Evolutionary conservation across 2,113 vertebrate genomes (phyloP), one percentile per base, ranked within the genome.

Genomic region (Sapajus apella): DNA sequence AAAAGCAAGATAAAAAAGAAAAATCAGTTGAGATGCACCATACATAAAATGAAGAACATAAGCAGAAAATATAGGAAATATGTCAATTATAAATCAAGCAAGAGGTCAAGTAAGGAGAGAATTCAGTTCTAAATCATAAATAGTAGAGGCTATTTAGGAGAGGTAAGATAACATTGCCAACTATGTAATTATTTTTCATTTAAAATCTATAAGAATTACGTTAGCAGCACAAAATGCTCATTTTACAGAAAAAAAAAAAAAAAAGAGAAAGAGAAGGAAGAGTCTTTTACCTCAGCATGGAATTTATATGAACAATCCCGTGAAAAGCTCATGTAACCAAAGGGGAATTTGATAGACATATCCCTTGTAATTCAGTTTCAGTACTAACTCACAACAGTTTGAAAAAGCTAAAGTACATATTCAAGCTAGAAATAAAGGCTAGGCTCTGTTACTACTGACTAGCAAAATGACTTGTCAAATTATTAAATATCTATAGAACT

Each of bases 121-220:
- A 70, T 30, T 87, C 45, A 64, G 30, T 61, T 95, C 90, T 95
- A 95, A 97, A 79, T 45, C 73, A 88, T 85, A 97, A 92, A 90
- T 14, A 73, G 30, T 25, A 94, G 56, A 90, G 8, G 12, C 88
- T 93, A 35, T 11, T 1, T 91, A 96, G 82, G 0, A 92, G 20
- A 93, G 7, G 55, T 2, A 20, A 82, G 32, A 61, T 20, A 97
- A 97, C 20, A 35, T 18, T 23, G 66, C 17, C 25, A 77, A 58
- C 7, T 50, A 23, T 10, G 86, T 27, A 88, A 94, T 93, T 0
- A 87, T 73, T 95, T 88, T 11, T 90, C 87, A 90, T 0, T 81
- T 75, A 52, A 81, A 86, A 70, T 50, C 89, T 92, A 13, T 14
- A 92, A 93, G 37, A 61, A 21, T 77, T 93, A 96, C 40, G 43